Percentiles rank a stretch among this genome's conserved stretches.
Conservation (phyloP, 2,113 vertebrate species). For the Setophaga petechia region DNA sequence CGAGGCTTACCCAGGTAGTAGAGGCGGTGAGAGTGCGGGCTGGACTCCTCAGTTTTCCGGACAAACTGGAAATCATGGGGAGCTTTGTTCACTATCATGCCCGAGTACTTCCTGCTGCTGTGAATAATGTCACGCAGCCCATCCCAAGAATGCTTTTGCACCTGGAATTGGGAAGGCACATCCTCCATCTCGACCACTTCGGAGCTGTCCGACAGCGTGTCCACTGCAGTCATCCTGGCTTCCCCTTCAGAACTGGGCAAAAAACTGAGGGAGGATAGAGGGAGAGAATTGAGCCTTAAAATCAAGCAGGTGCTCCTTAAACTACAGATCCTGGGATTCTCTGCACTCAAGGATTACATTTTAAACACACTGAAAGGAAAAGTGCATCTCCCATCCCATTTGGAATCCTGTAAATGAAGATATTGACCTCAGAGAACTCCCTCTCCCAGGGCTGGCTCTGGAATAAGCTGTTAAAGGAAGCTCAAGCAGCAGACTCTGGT, state of each 20-base stretch:
- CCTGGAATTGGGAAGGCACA: conserved; percentile 82
- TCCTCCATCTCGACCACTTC: conserved; percentile 86
- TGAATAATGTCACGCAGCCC: conserved; percentile 90
- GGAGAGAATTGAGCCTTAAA: background rate
- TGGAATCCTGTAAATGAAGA: background rate
- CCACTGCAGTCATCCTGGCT: conserved; percentile 84
- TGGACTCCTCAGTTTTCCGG: conserved; percentile 84
- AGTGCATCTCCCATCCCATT: background rate
- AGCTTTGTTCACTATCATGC: conserved; percentile 89
- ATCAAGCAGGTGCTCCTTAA: background rate
- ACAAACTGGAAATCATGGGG: conserved; percentile 95
- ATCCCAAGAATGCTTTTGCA: conserved; percentile 92
- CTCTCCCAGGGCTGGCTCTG: background rate
- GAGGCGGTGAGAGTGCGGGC: conserved; percentile 90
- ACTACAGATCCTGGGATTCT: background rate
- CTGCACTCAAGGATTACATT: background rate
- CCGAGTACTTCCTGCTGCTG: conserved; percentile 91
- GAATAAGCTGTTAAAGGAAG: background rate
- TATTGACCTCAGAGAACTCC: background rate
- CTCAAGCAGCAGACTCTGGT: background rate
- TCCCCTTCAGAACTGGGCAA: conserved; percentile 71
- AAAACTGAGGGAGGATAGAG: conserved; percentile 55
- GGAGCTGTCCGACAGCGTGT: conserved; percentile 76
- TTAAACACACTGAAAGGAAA: background rate
- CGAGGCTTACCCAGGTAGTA: conserved; percentile 88